Conservation (phyloP, 2,113 vertebrate genomes). For the Centrocercus urophasianus region DNA sequence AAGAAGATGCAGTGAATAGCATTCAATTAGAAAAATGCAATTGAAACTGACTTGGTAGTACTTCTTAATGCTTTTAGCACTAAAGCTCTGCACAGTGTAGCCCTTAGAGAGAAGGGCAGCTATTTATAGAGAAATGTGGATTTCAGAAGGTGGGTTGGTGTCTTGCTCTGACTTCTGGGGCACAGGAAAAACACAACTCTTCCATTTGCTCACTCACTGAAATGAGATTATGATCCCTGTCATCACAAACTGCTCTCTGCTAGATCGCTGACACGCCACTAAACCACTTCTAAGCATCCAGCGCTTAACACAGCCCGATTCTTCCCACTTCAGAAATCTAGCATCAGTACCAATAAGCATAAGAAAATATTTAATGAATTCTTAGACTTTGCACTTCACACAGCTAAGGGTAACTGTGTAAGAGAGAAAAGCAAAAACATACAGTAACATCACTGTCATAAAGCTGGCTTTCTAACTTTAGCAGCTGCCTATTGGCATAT, state of each 20-base stretch:
- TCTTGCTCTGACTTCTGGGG: not conserved
- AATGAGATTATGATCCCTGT: not conserved
- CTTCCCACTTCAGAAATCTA: not conserved
- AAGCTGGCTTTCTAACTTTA: not conserved
- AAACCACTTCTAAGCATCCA: not conserved
- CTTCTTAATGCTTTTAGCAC: not conserved
- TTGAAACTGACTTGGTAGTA: not conserved
- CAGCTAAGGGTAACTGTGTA: not conserved
- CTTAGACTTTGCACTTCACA: not conserved
- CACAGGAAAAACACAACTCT: not conserved
- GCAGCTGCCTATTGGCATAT: not conserved
- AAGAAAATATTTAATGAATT: not conserved
- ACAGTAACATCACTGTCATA: not conserved
- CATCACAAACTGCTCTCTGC: not conserved
- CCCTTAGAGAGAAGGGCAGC: not conserved
- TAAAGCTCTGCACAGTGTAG: not conserved
- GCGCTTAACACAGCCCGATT: not conserved
- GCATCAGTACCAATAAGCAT: not conserved
- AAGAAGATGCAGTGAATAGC: not conserved
- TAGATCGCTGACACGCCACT: not conserved
- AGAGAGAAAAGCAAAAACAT: not conserved
- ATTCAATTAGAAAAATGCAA: not conserved
- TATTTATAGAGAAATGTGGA: not conserved
- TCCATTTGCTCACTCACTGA: not conserved
- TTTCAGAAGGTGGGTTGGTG: not conserved